phyloP scores from a whole-genome alignment of 2,888 invertebrate species.

The Homarus gammarus region DNA sequence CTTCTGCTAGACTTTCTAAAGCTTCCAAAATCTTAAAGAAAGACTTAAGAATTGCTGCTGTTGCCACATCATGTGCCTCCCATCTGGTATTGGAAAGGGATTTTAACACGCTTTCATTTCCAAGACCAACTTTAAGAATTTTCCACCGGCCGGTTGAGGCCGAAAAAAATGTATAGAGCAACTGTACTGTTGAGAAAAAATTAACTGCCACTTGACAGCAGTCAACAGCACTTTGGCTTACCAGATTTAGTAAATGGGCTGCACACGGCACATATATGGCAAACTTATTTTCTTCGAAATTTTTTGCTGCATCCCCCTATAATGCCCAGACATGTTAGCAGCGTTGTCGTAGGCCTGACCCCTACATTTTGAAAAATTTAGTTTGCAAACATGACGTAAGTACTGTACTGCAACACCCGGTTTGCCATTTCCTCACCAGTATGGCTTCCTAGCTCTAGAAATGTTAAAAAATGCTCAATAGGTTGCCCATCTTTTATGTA shows the following conservation, averaged over 20 bases:
- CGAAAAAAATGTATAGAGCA: conserved; percentile 25
- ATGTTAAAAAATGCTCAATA: too few species aligned
- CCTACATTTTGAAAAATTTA: conserved; percentile 26
- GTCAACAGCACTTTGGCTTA: neutral
- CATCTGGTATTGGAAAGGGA: conserved; percentile 46
- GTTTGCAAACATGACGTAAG: neutral
- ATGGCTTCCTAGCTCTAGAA: too few species aligned
- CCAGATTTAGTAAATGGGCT: conserved; percentile 34
- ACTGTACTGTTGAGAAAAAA: conserved; percentile 20
- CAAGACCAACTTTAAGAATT: conserved; percentile 22
- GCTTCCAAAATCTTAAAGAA: conserved; percentile 23
- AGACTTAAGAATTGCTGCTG: conserved; percentile 31
- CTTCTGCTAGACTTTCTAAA: conserved; percentile 35
- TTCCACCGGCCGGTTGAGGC: too few species aligned
- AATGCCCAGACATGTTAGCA: conserved; percentile 20
- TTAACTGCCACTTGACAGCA: conserved; percentile 13
- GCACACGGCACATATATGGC: too few species aligned
- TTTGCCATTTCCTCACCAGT: too few species aligned
- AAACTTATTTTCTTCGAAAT: neutral
- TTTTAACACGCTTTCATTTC: conserved; percentile 30
- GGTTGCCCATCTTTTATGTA: too few species aligned
- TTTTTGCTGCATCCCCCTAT: neutral
- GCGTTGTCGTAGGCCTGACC: conserved; percentile 31
- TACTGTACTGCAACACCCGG: too few species aligned
- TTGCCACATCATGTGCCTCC: conserved; percentile 45